Percentiles rank a stretch among this genome's conserved stretches.
phyloP scores from a whole-genome alignment of 2,797 vertebrate species.

The Typhlichthys subterraneus region DNA sequence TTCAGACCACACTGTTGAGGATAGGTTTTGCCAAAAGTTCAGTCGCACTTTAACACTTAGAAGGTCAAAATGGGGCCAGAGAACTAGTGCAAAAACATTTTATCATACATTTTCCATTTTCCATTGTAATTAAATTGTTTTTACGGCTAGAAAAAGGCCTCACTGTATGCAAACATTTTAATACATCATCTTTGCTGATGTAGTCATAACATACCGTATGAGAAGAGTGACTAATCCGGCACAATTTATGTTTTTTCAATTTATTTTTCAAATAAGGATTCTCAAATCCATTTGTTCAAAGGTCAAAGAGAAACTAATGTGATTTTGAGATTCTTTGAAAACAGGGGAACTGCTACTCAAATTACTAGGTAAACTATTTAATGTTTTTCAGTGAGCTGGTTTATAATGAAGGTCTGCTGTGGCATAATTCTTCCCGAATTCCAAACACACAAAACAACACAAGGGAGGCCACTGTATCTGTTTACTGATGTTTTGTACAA shows the following conservation, averaged over 20 bases:
- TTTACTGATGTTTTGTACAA: not conserved
- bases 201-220: too few relatives aligned
- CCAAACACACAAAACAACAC: too few relatives aligned
- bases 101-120: conserved; percentile 27
- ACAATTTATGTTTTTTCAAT: conserved; percentile 46
- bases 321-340: conserved; percentile 30
- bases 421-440: too few relatives aligned
- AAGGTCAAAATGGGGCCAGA: conserved; percentile 2
- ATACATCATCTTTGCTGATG: too few relatives aligned
- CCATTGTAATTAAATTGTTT: conserved; percentile 29
- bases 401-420: too few relatives aligned
- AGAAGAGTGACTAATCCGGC: too few relatives aligned
- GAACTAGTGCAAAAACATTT: conserved; percentile 34
- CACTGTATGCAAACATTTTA: not conserved
- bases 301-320: conserved; percentile 57
- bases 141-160: conserved; percentile 26
- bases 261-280: conserved; percentile 67
- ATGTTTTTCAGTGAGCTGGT: too few relatives aligned
- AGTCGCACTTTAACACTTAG: conserved; percentile 1
- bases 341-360: conserved; percentile 22
- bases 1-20: not conserved
- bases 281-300: conserved; percentile 44
- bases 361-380: conserved; percentile 16
- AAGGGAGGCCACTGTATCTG: not conserved
- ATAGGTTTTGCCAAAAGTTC: conserved; percentile 1